These are phyloP conservation scores for Hippocampus abdominalis DNA, from an alignment of 2,113 vertebrate genomes.

Conservation along the genomic window DNA sequence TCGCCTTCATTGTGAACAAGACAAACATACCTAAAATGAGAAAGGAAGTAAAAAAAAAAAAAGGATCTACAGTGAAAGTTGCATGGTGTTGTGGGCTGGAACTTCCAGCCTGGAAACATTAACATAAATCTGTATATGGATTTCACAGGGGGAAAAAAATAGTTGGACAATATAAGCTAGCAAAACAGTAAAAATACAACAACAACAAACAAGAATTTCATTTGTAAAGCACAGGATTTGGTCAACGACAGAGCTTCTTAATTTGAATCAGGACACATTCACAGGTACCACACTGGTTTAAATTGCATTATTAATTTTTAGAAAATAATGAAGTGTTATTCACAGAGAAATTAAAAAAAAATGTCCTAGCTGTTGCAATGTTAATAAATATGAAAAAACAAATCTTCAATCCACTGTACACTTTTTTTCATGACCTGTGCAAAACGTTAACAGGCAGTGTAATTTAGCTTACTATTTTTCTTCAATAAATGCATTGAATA, in stretches of 20 bases:
- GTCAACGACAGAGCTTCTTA: background rate
- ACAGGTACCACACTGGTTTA: background rate
- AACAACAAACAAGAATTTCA: background rate
- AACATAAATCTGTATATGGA: background rate
- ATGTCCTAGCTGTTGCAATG: background rate
- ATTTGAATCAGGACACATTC: background rate
- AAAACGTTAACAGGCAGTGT: no score
- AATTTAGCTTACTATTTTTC: no score
- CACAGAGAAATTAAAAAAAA: background rate
- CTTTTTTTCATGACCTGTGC: no score
- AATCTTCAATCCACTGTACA: no score
- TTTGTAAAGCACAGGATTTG: background rate
- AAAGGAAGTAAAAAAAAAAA: background rate
- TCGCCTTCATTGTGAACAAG: constrained; percentile 31
- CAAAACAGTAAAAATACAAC: background rate
- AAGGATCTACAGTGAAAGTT: constrained; percentile 49
- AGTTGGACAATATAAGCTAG: background rate
- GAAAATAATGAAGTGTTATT: background rate
- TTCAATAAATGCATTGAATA: no score
- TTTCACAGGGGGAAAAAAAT: background rate
- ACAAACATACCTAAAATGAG: constrained; percentile 27
- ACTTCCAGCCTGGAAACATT: background rate
- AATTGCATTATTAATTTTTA: background rate
- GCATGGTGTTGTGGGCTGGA: constrained; percentile 25
- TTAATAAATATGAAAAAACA: background rate